Base-by-base conservation (phyloP, 2,797 vertebrate genomes). In the Cryptoprocta ferox region DNA sequence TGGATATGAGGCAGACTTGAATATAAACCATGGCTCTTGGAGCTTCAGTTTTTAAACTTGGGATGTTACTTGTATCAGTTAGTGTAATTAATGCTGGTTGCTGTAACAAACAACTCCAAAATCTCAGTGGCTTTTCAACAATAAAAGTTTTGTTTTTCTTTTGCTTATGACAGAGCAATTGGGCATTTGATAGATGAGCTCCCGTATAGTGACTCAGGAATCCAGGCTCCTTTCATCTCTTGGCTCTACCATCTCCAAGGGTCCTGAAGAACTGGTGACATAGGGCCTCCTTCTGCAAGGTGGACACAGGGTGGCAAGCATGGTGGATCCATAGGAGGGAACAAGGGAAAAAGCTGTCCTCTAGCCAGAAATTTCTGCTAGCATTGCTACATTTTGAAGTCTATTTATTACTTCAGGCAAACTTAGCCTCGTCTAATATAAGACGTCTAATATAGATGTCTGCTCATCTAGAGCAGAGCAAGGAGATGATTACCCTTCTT, bases 351-450 rank as follows among this genome's bases (percentile, higher is more conserved):
- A 59, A 39, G 5, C 30, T 84, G 10, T 56, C 28, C 28, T 71
- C 42, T 15, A 32, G 14, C 26, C 16, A 61, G 59, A 30, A 90
- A 32, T 35, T 26, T 13, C 42, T 87, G 32, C 35, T 48, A 42
- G 50, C 42, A 76, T 71, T 32, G 8, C n/a, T 75, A 26, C 9
- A 32, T n/a, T 85, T 75, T 84, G 39, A 89, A 15, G 8, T n/a
- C 48, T 93, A 2, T 81, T 92, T 88, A 70, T 61, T 88, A 89
- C 70, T 63, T 93, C 35, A 89, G 45, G 63, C 66, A 93, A 84
- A 91, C 30, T 13, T 91, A 66, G 42, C 68, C 79, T 83, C 13
- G 35, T 96, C 9, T 50, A 78, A 39, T 59, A 16, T 37, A 71
- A n/a, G n/a, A n/a, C n/a, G n/a, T n/a, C n/a, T n/a, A n/a, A n/a